phyloP scores from a whole-genome alignment of 2,888 invertebrate species.

The Acanthopleura granulata region DNA sequence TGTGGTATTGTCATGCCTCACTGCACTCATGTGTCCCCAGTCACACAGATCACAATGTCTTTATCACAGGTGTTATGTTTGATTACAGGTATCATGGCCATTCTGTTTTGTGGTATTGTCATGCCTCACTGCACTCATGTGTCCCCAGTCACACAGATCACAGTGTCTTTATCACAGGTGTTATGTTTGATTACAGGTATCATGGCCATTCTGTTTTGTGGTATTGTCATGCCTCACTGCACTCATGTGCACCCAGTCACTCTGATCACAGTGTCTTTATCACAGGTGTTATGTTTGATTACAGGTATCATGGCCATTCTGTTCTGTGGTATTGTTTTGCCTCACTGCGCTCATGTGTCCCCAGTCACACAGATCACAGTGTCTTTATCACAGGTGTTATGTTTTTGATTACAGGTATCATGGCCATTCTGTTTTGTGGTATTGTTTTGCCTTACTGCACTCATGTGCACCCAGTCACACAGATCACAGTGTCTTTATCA shows the following conservation, averaged over 20 bases:
- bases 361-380: conserved; percentile 99
- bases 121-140: conserved; percentile 99
- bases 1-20: conserved; percentile 99
- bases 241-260: conserved; percentile 99
- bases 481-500: conserved; percentile 99
- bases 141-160: conserved; percentile 98
- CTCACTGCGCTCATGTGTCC: conserved; percentile 98
- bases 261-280: conserved; percentile 99
- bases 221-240: conserved; percentile 99
- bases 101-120: conserved; percentile 97
- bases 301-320: conserved; percentile 98
- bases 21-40: conserved; percentile 97
- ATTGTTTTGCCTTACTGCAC: conserved; percentile 99
- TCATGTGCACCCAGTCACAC: conserved; percentile 98
- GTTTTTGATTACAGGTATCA: conserved; percentile 87
- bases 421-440: conserved; percentile 99
- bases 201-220: conserved; percentile 99
- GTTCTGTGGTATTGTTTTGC: conserved; percentile 99
- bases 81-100: conserved; percentile 95
- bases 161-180: too few relatives aligned
- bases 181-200: conserved; percentile 86
- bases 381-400: too few relatives aligned
- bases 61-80: too few relatives aligned
- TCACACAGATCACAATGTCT: conserved; percentile 99
- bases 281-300: too few relatives aligned